Evolutionary conservation across 2,797 vertebrate species (phyloP), one percentile per base, ranked within the genome.

Genomic region (Coregonus sp.): DNA sequence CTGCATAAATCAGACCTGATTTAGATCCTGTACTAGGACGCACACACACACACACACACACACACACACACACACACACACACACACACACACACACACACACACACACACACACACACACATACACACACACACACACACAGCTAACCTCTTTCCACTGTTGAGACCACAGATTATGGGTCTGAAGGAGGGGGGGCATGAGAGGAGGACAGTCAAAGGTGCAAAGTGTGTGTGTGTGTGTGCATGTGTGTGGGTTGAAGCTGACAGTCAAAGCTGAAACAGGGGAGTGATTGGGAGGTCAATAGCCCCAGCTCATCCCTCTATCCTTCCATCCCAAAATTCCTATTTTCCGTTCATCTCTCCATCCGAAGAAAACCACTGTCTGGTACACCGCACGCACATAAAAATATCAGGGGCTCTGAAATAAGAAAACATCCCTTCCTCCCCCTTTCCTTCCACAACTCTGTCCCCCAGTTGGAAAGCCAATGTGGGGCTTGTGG

Each of bases 351-450:
- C 61, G 52, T 80, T 56, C 74, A 77, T 79, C 75, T 80, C 77
- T 69, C 51, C 67, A 71, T 69, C 40, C 47, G 35, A 81, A 77
- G 35, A 81, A 77, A 72, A 56, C 31, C 51, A 6, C 47, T 51
- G n/a, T 65, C 69, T 74, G 74, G 77, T 83, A 81, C 75, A 69
- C 81, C 79, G 35, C 79, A 81, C 40, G 50, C 72, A 20, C 68
- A 77, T 78, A 68, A 81, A 82, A 80, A 79, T 75, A 37, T 83
- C 74, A 61, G 47, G 51, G 72, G 16, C 51, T 74, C 72, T 31
- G 69, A 67, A 82, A 80, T 40, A 18, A 47, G 20, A 47, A 50
- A 47, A 20, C n/a, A 40, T 70, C 37, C 20, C 67, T 40, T 16
- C 40, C 11, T 25, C 14, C 18, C 37, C 20, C 56, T 70, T 69